Percentiles rank a stretch among this genome's conserved stretches.
Evolutionary conservation across 2,113 vertebrate genomes (phyloP).

Genomic region (Proterorhinus semilunaris): DNA sequence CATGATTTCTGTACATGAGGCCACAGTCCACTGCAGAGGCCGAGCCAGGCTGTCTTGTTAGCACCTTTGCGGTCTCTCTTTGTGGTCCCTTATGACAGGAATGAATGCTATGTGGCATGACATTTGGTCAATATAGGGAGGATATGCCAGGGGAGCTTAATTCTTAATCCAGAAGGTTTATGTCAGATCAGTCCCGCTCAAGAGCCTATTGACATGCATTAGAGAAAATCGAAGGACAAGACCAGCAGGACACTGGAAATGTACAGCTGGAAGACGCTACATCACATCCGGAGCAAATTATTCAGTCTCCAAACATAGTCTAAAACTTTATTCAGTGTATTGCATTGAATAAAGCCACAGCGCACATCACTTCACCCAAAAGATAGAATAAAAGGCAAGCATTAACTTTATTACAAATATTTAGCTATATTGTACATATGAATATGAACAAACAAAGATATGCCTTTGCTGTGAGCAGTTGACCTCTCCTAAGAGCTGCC

Average conservation of each 20-base stretch:
- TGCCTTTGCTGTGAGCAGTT: too few species aligned
- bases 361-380: too few species aligned
- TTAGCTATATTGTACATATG: too few species aligned
- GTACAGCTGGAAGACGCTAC: constrained; percentile 27
- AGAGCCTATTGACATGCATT: constrained; percentile 64
- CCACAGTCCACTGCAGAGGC: constrained; percentile 30
- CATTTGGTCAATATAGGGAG: constrained; percentile 74
- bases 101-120: constrained; percentile 73
- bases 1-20: constrained; percentile 41
- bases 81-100: constrained; percentile 58
- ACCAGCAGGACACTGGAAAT: constrained; percentile 55
- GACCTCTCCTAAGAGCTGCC: too few species aligned
- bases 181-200: constrained; percentile 64
- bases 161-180: constrained; percentile 72
- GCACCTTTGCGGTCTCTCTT: constrained; percentile 52
- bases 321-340: too few species aligned
- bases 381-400: too few species aligned
- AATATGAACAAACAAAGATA: too few species aligned
- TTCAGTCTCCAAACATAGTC: background rate
- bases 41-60: constrained; percentile 66
- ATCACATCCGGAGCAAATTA: constrained; percentile 15
- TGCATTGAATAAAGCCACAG: too few species aligned
- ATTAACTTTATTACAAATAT: too few species aligned
- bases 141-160: constrained; percentile 62
- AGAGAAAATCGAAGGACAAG: constrained; percentile 62